Percentiles rank a stretch among this genome's conserved stretches.
phyloP scores from a whole-genome alignment of 1,140 invertebrate species.

The Drosophila baimaii region DNA sequence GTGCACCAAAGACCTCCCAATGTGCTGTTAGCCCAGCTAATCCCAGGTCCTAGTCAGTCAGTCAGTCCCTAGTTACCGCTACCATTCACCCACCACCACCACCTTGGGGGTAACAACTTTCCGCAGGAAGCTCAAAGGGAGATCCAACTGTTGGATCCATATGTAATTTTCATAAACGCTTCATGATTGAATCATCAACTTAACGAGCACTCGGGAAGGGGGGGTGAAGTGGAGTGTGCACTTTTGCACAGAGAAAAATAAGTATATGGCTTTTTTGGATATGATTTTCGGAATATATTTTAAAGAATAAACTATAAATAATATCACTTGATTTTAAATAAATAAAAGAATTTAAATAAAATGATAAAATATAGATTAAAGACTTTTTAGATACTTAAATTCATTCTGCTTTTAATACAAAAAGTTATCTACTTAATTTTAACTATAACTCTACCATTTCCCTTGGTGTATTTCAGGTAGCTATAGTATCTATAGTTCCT shows the following conservation, averaged over 20 bases:
- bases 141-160: conserved; percentile 26
- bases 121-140: conserved; percentile 25
- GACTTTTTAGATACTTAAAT: not conserved
- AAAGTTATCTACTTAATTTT: not conserved
- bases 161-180: conserved; percentile 60
- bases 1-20: conserved; percentile 28
- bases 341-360: not conserved
- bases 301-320: no score
- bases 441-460: not conserved
- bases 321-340: not conserved
- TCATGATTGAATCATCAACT: conserved; percentile 61
- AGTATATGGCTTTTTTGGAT: not conserved
- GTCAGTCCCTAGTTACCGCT: conserved; percentile 7
- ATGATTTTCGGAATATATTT: not conserved
- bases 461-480: conserved; percentile 6
- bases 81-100: conserved; percentile 13
- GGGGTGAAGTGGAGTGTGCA: not conserved
- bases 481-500: not conserved
- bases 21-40: conserved; percentile 17
- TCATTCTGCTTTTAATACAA: not conserved
- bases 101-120: not conserved
- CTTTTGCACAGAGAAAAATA: conserved; percentile 8
- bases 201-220: conserved; percentile 22
- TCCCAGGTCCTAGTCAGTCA: conserved; percentile 21
- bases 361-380: no score